phyloP scores from a whole-genome alignment of 2,888 invertebrate species.

The Luffia ferchaultella region DNA sequence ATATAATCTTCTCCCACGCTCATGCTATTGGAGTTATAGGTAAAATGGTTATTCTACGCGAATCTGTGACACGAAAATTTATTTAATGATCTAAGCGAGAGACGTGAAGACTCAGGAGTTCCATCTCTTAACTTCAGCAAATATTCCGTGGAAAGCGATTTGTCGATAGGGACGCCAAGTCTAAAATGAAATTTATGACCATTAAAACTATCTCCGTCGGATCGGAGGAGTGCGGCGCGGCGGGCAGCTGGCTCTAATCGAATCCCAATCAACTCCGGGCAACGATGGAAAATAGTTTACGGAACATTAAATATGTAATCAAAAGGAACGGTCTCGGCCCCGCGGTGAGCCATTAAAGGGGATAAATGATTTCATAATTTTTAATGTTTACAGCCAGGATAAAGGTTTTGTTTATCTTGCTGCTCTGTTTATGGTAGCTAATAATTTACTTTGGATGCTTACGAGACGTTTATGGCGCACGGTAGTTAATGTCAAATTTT shows the following conservation, averaged over 20 bases:
- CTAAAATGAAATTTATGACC: conserved; percentile 55
- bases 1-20: too few species aligned
- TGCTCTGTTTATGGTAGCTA: conserved; percentile 24
- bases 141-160: conserved; percentile 44
- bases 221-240: conserved; percentile 26
- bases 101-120: background rate
- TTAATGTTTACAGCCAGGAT: conserved; percentile 26
- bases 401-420: conserved; percentile 25
- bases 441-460: conserved; percentile 1
- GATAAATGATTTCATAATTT: conserved; percentile 39
- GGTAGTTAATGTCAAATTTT: conserved; percentile 9
- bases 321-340: conserved; percentile 30
- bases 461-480: background rate
- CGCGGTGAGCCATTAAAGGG: conserved; percentile 35
- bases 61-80: too few species aligned
- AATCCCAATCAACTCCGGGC: conserved; percentile 54
- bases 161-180: conserved; percentile 40
- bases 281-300: conserved; percentile 50
- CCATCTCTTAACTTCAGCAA: conserved; percentile 26
- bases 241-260: conserved; percentile 53
- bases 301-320: conserved; percentile 49
- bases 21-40: too few species aligned
- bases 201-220: conserved; percentile 61
- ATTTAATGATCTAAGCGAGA: too few species aligned
- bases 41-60: too few species aligned